phyloP scores from a whole-genome alignment of 2,113 vertebrate species.

The Panthera tigris region DNA sequence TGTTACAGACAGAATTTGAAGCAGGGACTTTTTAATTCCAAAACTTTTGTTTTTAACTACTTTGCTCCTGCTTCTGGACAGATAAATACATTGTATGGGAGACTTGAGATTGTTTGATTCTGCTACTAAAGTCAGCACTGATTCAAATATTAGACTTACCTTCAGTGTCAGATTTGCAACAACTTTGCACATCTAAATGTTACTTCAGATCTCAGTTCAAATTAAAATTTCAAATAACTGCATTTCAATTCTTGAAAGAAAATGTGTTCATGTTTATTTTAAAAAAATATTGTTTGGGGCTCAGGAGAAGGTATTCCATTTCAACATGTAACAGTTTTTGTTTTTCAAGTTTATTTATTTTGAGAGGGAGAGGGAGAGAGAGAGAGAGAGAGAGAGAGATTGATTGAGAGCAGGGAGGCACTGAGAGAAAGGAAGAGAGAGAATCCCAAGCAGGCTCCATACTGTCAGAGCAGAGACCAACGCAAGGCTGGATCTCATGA shows the following conservation, averaged over 20 bases:
- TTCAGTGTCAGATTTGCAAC: background rate
- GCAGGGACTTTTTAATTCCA: background rate
- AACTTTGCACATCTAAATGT: background rate
- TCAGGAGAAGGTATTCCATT: background rate
- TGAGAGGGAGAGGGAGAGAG: too few species aligned
- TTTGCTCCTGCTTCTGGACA: background rate
- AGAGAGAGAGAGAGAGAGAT: too few species aligned
- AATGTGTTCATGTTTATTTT: background rate
- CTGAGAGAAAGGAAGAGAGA: too few species aligned
- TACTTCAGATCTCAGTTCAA: background rate
- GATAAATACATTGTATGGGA: background rate
- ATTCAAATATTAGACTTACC: background rate
- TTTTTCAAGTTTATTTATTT: too few species aligned
- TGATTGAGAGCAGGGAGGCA: too few species aligned
- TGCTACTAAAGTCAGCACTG: background rate
- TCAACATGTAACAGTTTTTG: background rate
- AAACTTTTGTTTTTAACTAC: background rate
- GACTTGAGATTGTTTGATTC: background rate
- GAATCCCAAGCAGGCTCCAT: too few species aligned
- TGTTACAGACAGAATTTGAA: background rate
- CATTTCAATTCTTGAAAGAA: background rate
- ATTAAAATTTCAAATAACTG: slow-evolving; percentile 37
- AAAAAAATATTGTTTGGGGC: background rate
- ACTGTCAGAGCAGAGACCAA: too few species aligned
- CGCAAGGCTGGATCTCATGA: too few species aligned